Conservation (phyloP, 2,797 vertebrate genomes). For the Channallabes apus region DNA sequence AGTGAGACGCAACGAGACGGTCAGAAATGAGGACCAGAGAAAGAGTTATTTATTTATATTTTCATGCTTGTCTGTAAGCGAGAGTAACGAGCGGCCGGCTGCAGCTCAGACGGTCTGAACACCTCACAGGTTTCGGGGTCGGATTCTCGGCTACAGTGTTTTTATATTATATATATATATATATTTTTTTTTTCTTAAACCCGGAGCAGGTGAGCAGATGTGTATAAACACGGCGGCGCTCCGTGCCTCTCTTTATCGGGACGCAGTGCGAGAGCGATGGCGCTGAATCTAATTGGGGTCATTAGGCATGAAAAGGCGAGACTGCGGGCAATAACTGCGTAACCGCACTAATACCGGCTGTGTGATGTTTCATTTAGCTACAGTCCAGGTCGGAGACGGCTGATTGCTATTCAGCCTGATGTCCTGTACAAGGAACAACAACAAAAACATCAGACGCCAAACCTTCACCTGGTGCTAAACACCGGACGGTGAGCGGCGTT, state of each 20-base stretch:
- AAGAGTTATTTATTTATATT: not conserved
- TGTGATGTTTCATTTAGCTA: not conserved
- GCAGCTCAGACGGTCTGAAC: not conserved
- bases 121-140: no score
- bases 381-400: not conserved
- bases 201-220: not conserved
- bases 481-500: not conserved
- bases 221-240: not conserved
- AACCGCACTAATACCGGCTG: not conserved
- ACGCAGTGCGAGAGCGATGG: not conserved
- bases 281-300: not conserved
- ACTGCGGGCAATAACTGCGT: not conserved
- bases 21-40: no score
- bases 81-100: not conserved
- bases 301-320: constrained; percentile 1
- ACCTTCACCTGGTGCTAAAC: constrained; percentile 1
- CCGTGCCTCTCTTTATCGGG: not conserved
- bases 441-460: not conserved
- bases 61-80: no score
- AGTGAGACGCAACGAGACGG: no score
- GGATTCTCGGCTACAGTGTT: no score
- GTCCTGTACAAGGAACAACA: not conserved
- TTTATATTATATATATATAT: no score
- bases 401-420: not conserved
- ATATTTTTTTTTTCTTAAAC: no score